A percentile compares a stretch with the other conserved stretches of the same genome.
Conservation (phyloP, 2,888 invertebrate species). For the Bhutanitis thaidina region DNA sequence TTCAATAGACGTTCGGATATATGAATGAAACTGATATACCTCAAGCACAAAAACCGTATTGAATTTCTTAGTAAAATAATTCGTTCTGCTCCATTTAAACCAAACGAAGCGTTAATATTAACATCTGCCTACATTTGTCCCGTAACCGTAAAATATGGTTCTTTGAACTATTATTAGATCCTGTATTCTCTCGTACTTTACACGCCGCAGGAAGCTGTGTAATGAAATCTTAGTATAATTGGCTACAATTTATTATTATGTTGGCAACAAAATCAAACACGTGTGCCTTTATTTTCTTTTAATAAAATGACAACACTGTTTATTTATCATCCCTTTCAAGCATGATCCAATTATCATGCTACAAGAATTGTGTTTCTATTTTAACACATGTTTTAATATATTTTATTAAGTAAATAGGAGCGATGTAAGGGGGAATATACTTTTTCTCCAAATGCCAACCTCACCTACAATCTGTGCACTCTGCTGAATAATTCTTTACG, state of each 20-base stretch:
- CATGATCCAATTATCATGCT: neutral
- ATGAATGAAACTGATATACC: conserved; percentile 14
- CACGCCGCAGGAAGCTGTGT: conserved; percentile 13
- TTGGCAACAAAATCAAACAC: conserved; percentile 15
- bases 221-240: conserved; percentile 20
- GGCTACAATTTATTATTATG: conserved; percentile 18
- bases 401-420: too few relatives aligned
- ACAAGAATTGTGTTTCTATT: too few relatives aligned
- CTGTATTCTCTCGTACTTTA: conserved; percentile 14
- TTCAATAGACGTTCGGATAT: conserved; percentile 14
- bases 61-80: conserved; percentile 24
- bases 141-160: conserved; percentile 21
- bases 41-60: conserved; percentile 11
- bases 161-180: conserved; percentile 21
- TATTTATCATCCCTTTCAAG: conserved; percentile 7
- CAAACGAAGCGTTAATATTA: conserved; percentile 22
- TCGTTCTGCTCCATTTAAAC: conserved; percentile 24
- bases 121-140: conserved; percentile 23
- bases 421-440: too few relatives aligned
- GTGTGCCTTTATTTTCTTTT: conserved; percentile 7
- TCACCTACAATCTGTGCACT: too few relatives aligned
- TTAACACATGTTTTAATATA: too few relatives aligned
- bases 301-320: neutral
- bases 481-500: too few relatives aligned
- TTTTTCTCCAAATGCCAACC: too few relatives aligned